Evolutionary conservation across 2,113 vertebrate species (phyloP).

Genomic region (Choloepus hoffmanni): DNA sequence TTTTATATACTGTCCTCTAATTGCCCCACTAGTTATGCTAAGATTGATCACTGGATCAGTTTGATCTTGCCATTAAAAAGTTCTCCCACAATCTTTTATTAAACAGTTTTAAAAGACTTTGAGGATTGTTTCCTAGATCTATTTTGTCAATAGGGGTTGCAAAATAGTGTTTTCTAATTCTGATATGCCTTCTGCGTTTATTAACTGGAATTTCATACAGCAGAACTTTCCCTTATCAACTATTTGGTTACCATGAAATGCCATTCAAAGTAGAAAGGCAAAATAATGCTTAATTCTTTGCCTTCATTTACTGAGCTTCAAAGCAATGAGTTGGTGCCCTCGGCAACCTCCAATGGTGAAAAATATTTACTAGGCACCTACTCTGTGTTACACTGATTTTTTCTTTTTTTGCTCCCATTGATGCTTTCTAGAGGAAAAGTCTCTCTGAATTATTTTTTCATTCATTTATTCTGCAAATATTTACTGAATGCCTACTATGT

Average conservation of each 20-base stretch:
- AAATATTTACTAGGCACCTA: neutral
- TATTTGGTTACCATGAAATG: neutral
- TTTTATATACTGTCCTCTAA: neutral
- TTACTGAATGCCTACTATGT: neutral
- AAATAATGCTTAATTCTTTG: neutral
- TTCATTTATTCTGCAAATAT: neutral
- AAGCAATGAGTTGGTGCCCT: neutral
- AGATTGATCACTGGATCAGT: neutral
- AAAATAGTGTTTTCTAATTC: conserved; percentile 19
- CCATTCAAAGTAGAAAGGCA: neutral
- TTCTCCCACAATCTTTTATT: neutral
- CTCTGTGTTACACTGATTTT: neutral
- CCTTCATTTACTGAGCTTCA: neutral
- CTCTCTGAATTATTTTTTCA: neutral
- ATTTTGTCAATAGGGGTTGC: neutral
- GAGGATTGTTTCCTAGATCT: neutral
- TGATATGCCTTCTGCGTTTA: neutral
- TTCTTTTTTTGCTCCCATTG: neutral
- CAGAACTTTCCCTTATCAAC: neutral
- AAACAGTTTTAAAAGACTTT: neutral
- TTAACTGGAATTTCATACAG: neutral
- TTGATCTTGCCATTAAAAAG: neutral
- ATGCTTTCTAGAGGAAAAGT: neutral
- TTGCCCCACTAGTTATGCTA: neutral
- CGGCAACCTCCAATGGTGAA: neutral